Evolutionary conservation across 2,113 vertebrate species (phyloP).

Genomic region (Anthoscopus minutus): DNA sequence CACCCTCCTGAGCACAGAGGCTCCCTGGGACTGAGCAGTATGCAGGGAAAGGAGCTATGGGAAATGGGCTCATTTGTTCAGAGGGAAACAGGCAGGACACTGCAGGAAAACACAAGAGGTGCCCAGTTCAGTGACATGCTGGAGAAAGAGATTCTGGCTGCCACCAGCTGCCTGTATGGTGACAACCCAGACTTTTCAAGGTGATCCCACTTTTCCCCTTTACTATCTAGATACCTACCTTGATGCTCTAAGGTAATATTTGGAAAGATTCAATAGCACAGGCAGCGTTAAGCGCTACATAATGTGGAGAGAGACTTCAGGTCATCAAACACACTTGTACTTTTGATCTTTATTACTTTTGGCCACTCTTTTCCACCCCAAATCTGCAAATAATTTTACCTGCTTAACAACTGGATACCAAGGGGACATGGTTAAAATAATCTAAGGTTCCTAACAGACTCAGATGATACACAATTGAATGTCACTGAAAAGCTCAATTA

Average conservation of each 20-base stretch:
- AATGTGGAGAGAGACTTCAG: not conserved
- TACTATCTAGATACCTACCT: too few relatives aligned
- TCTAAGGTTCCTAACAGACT: not conserved
- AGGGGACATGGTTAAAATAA: not conserved
- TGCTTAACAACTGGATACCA: not conserved
- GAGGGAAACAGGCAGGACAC: not conserved
- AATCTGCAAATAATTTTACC: not conserved
- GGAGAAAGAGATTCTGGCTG: not conserved
- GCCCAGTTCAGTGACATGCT: not conserved
- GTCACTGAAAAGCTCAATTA: not conserved
- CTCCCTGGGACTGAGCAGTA: not conserved
- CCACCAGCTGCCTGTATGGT: rapidly evolving
- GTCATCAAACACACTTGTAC: not conserved
- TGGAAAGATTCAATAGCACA: not conserved
- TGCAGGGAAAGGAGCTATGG: not conserved
- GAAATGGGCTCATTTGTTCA: not conserved
- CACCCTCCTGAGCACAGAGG: not conserved
- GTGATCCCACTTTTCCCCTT: not conserved
- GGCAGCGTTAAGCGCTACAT: not conserved
- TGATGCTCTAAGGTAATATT: not conserved
- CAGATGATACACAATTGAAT: not conserved
- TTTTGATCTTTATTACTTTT: not conserved
- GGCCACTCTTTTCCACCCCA: not conserved
- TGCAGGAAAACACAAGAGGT: not conserved
- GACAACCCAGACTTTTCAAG: not conserved